Evolutionary conservation across 2,888 invertebrate genomes (phyloP), one percentile per base, ranked within the genome.

Genomic region (Brachycybe producta): DNA sequence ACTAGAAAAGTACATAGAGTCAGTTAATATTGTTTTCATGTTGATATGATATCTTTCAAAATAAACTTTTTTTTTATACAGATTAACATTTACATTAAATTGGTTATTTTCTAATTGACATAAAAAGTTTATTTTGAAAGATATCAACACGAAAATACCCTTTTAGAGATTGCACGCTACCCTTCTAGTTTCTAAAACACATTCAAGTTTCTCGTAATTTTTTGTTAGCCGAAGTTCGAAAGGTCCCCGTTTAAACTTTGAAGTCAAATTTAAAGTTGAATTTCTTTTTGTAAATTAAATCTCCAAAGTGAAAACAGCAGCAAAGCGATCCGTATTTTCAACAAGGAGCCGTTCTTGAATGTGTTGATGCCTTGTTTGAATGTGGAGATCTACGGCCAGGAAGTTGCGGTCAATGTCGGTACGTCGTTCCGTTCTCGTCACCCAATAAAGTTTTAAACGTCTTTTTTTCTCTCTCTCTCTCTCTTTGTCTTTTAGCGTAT

Each of bases 251-350:
- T n/a, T n/a, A n/a, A n/a, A n/a, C n/a, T n/a, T 15, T 19, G 23
- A 34, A 11, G 4, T 17, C 19, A 5, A 11, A 4, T 2, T 41
- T 3, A 15, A 34, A n/a, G n/a, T n/a, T n/a, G n/a, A n/a, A n/a
- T n/a, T n/a, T n/a, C n/a, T n/a, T 48, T 15, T 5, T 17, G 8
- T 27, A 21, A 44, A 40, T 51, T 45, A 17, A 11, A 36, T 24
- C 26, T 44, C n/a, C n/a, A n/a, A n/a, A 70, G 70, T 62, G 70
- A 70, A 58, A 64, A 61, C 51, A 66, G 62, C 55, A 74, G 74
- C 46, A 62, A 70, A 34, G 81, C 81, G 11, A 69, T 82, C 2
- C 75, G 77, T 59, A 75, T 75, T 57, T 73, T 80, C 30, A 80
- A 78, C 52, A 73, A 77, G 56, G 75, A 79, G 51, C 72, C 73